phyloP scores from a whole-genome alignment of 2,888 invertebrate genomes.

The Podabrus alpinus region DNA sequence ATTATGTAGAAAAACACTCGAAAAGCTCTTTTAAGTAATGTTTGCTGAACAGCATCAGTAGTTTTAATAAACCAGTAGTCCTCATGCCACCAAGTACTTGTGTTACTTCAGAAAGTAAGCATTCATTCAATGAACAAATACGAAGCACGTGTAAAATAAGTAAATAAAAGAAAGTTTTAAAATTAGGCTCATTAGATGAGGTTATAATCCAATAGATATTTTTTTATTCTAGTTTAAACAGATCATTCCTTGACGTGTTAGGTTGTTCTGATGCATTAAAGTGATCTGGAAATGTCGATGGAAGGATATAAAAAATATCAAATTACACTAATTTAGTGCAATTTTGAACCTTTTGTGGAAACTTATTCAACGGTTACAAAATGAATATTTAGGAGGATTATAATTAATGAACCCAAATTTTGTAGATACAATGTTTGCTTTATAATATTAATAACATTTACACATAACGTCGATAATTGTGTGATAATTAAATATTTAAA shows the following conservation, averaged over 20 bases:
- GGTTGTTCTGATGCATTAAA: not conserved
- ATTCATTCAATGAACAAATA: not conserved
- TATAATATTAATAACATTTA: not conserved
- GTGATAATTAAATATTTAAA: not conserved
- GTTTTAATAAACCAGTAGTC: not conserved
- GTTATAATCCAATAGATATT: not conserved
- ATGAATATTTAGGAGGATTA: not conserved
- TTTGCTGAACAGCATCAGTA: not conserved
- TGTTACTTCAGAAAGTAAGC: not conserved
- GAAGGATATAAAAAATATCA: not conserved
- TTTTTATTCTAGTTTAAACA: not conserved
- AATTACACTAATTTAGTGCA: not conserved
- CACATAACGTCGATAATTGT: not conserved
- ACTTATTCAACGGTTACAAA: not conserved
- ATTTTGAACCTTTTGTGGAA: not conserved
- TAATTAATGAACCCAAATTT: too few relatives aligned
- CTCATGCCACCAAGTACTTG: not conserved
- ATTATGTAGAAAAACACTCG: not conserved
- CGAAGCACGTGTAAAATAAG: constrained; percentile 2
- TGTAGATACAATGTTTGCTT: not conserved
- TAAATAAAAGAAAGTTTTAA: not conserved
- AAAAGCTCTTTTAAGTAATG: not conserved
- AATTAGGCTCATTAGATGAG: not conserved
- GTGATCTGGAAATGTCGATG: not conserved
- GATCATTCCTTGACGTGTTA: not conserved